These are phyloP conservation scores for Mesorhabditis sp. DNA, from an alignment of 2,888 invertebrate genomes.

Conservation along the genomic window DNA sequence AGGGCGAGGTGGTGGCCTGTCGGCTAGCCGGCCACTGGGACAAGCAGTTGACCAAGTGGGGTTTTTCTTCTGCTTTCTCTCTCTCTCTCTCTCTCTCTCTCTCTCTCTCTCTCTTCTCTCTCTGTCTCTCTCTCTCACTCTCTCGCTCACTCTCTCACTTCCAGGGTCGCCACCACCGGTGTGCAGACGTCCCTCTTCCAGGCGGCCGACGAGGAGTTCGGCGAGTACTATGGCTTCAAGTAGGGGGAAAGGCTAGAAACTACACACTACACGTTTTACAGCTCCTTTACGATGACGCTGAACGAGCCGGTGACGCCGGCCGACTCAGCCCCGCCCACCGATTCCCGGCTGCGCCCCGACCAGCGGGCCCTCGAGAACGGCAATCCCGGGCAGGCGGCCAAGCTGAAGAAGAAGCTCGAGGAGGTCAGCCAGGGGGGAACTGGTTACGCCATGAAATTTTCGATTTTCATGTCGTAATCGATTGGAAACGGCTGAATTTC, in stretches of 20 bases:
- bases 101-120: too few relatives aligned
- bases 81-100: too few relatives aligned
- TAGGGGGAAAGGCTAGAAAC: background rate
- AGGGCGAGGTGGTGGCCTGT: background rate
- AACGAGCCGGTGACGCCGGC: slow-evolving; percentile 13
- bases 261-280: background rate
- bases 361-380: slow-evolving; percentile 13
- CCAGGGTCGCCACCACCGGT: background rate
- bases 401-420: slow-evolving; percentile 12
- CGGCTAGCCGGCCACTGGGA: slow-evolving; percentile 18
- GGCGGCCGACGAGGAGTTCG: background rate
- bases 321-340: background rate
- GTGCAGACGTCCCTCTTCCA: background rate
- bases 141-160: background rate
- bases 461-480: too few relatives aligned
- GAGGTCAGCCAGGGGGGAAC: background rate
- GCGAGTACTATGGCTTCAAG: background rate
- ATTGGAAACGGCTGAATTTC: too few relatives aligned
- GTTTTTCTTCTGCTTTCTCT: background rate
- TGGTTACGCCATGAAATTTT: background rate
- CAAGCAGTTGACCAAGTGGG: slow-evolving; percentile 14
- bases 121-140: too few relatives aligned
- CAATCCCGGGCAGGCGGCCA: background rate
- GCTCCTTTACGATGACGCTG: slow-evolving; percentile 11
- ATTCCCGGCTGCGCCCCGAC: slow-evolving; percentile 12